These are phyloP conservation scores for Geopemphigus sp. DNA, from an alignment of 1,140 invertebrate species.

Conservation along the genomic window DNA sequence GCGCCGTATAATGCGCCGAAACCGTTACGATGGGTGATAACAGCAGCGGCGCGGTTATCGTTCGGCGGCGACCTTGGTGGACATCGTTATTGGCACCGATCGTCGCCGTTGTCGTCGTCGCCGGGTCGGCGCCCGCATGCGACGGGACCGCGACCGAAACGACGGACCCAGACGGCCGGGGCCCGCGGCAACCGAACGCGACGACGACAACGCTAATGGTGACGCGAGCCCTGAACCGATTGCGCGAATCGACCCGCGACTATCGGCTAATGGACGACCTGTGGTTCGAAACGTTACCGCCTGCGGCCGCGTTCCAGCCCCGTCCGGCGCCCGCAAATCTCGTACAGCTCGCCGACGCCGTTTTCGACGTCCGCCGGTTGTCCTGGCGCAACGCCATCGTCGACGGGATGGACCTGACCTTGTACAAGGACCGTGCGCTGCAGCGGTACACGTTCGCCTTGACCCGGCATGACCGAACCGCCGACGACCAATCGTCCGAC, in stretches of 20 bases:
- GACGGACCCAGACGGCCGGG: too few species aligned
- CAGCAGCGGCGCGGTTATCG: background rate
- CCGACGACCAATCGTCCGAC: too few species aligned
- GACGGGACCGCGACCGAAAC: background rate
- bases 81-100: too few species aligned
- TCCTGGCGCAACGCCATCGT: background rate
- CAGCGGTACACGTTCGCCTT: background rate
- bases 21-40: background rate
- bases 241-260: background rate
- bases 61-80: too few species aligned
- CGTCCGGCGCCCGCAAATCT: background rate
- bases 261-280: background rate
- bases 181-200: too few species aligned
- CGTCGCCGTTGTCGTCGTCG: background rate
- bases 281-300: background rate
- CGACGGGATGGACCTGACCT: background rate
- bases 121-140: background rate
- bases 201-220: background rate
- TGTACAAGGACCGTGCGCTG: background rate
- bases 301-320: background rate
- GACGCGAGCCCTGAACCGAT: background rate
- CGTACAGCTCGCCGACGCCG: background rate
- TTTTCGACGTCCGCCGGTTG: slow-evolving; percentile 8
- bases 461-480: background rate
- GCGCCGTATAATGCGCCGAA: background rate